Evolutionary conservation across 2,888 invertebrate genomes (phyloP), one percentile per base, ranked within the genome.

Genomic region (Drosophila mimetica): DNA sequence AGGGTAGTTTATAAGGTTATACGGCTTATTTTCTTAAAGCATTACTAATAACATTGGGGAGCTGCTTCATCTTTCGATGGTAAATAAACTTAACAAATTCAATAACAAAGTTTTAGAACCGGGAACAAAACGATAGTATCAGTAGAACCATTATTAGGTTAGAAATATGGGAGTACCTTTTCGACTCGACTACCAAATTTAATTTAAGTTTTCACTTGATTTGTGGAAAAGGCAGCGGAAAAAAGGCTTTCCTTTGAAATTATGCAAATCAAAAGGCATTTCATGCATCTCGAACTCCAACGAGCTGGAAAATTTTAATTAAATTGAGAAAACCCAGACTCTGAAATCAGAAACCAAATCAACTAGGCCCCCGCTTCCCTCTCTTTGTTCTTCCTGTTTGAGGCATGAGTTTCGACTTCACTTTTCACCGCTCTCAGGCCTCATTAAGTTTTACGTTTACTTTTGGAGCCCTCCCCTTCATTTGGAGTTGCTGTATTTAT

Each of bases 281-380:
- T 82, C 83, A 87, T 82, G 86, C 83, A 34, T 79, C 58, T 71
- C 72, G 51, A 69, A 81, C 71, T 60, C 65, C 79, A 87, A 82
- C 88, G 83, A 82, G 69, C 74, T 76, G 74, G 76, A 86, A 82
- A 88, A 82, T 74, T 88, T 80, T 82, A 86, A 88, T 82, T 79
- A 79, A 82, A 76, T 74, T 37, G 66, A 67, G 63, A 76, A 84
- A 82, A 76, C 47, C 58, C 36, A 76, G 79, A 74, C 64, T 63
- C 30, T 22, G 54, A 61, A 60, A 58, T 53, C 54, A 71, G 48
- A 70, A 55, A 53, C 69, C 63, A 50, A 41, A 59, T 55, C 48
- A 32, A 46, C 65, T 71, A 51, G 47, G 42, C 65, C 64, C 67
- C 47, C 34, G 22, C 42, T 58, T 66, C 71, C 58, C 75, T 61